Percentiles rank a stretch among this genome's conserved stretches.
These are phyloP conservation scores for Solea solea DNA, from an alignment of 2,113 vertebrate genomes.

Conservation along the genomic window DNA sequence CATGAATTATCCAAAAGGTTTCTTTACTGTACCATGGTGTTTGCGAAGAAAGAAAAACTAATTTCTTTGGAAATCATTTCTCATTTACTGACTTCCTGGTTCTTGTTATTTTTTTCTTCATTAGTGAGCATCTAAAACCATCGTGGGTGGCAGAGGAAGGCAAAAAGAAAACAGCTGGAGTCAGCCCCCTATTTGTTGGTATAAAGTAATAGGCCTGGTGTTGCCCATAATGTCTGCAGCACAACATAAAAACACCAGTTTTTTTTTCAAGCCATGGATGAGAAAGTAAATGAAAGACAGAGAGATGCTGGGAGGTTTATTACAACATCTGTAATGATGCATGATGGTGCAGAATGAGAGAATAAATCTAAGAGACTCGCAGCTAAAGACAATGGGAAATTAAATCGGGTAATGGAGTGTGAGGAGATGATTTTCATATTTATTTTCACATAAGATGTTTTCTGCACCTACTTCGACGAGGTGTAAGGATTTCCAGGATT, in stretches of 20 bases:
- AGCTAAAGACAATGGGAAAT: conserved; percentile 61
- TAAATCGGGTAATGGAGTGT: conserved; percentile 72
- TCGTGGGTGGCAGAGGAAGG: conserved; percentile 6
- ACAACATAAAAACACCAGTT: conserved; percentile 26
- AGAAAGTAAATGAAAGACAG: conserved; percentile 32
- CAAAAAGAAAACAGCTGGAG: conserved; percentile 34
- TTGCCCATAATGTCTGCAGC: conserved; percentile 20
- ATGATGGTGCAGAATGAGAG: conserved; percentile 49
- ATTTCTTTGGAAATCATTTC: background rate
- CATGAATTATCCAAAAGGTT: no score
- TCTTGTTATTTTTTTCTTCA: conserved; percentile 18
- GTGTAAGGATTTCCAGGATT: conserved; percentile 2
- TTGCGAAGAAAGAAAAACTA: background rate
- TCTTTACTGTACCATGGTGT: no score
- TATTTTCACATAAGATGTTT: background rate
- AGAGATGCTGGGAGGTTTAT: conserved; percentile 36
- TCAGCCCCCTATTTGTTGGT: conserved; percentile 10
- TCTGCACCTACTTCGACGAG: background rate
- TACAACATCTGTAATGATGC: conserved; percentile 63
- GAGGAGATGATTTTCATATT: conserved; percentile 15
- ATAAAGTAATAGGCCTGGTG: background rate
- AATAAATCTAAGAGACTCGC: conserved; percentile 62
- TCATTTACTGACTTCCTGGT: conserved; percentile 13
- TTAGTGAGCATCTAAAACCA: conserved; percentile 22
- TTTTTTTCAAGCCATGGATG: conserved; percentile 16